Evolutionary conservation across 1,140 invertebrate species (phyloP).

Genomic region (Sipha flava): DNA sequence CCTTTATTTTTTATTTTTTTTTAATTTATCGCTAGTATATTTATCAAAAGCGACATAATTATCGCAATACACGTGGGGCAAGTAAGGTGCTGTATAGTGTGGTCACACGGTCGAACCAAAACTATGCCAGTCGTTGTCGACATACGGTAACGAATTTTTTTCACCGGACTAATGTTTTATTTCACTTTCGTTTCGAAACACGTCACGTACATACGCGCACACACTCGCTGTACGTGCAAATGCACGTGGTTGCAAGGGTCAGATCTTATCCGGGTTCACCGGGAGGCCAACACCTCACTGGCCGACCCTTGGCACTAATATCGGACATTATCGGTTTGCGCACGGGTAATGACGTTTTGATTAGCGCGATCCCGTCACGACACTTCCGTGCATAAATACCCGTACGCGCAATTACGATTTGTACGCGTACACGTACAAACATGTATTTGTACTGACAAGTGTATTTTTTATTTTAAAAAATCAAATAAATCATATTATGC

Average conservation of each 20-base stretch:
- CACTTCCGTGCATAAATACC: background rate
- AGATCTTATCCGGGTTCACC: slow-evolving; percentile 15
- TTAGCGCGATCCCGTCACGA: slow-evolving; percentile 6
- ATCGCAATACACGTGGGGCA: background rate
- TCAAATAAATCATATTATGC: too few species aligned
- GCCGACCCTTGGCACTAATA: background rate
- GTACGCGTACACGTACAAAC: too few species aligned
- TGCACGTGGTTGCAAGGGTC: background rate
- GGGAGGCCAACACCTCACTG: background rate
- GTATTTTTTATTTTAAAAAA: too few species aligned
- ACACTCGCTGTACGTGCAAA: background rate
- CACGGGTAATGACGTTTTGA: slow-evolving; percentile 11
- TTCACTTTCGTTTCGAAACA: background rate
- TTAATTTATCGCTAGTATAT: background rate
- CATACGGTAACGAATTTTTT: too few species aligned
- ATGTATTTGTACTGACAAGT: too few species aligned
- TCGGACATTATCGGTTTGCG: slow-evolving; percentile 7
- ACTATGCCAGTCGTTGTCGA: too few species aligned
- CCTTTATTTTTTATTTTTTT: background rate
- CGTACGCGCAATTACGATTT: too few species aligned
- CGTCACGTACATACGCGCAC: background rate
- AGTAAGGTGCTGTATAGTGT: too few species aligned
- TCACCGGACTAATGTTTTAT: background rate
- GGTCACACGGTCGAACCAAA: too few species aligned
- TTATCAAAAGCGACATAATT: background rate